A percentile compares a stretch with the other conserved stretches of the same genome.
phyloP scores from a whole-genome alignment of 2,888 invertebrate genomes.

The Hedya salicella region DNA sequence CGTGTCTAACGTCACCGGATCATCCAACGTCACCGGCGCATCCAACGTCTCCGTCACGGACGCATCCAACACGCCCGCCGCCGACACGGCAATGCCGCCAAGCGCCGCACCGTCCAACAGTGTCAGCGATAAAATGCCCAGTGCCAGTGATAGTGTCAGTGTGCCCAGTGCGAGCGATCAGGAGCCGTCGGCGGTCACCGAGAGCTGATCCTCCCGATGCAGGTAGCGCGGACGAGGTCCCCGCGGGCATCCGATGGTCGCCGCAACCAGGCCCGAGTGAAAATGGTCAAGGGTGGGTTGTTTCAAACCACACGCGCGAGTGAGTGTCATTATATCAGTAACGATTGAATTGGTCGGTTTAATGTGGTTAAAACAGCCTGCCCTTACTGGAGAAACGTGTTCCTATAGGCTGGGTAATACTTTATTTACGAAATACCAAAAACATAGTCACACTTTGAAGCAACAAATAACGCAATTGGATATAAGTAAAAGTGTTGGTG shows the following conservation, averaged over 20 bases:
- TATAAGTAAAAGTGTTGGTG: background rate
- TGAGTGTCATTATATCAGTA: background rate
- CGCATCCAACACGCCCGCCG: background rate
- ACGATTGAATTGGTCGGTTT: background rate
- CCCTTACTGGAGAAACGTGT: background rate
- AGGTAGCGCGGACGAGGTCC: background rate
- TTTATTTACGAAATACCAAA: too few species aligned
- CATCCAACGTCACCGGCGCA: background rate
- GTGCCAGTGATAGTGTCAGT: constrained; percentile 16
- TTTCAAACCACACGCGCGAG: background rate
- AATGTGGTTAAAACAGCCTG: background rate
- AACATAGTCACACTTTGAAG: too few species aligned
- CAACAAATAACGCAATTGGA: background rate
- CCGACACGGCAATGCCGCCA: background rate
- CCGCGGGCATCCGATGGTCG: background rate
- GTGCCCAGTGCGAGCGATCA: background rate
- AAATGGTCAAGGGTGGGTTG: background rate
- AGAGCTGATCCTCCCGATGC: constrained; percentile 22
- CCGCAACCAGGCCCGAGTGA: too few species aligned
- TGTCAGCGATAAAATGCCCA: constrained; percentile 8
- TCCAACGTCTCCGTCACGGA: background rate
- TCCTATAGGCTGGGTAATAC: too few species aligned
- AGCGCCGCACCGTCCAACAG: background rate
- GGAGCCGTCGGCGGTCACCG: background rate
- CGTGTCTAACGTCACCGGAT: background rate